A percentile compares a stretch with the other conserved stretches of the same genome.
These are phyloP conservation scores for Ernsta delagoae DNA, from an alignment of 2,888 invertebrate species.

Conservation along the genomic window DNA sequence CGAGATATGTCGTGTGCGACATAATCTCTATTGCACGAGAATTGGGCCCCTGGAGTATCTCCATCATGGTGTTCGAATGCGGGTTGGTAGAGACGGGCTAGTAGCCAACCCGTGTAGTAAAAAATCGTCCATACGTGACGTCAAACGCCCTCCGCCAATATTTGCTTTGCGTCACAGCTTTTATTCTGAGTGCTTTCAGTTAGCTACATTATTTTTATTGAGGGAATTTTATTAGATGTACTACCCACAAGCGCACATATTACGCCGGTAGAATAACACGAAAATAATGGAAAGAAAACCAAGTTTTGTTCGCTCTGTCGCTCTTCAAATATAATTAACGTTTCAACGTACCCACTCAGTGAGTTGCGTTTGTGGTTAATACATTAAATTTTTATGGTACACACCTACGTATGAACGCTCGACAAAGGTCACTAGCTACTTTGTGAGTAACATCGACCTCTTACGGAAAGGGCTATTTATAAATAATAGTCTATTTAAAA, in stretches of 20 bases:
- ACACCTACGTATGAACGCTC: too few relatives aligned
- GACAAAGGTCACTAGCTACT: too few relatives aligned
- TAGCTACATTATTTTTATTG: constrained; percentile 27
- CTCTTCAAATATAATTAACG: constrained; percentile 10
- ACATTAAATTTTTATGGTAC: too few relatives aligned
- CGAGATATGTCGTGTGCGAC: too few relatives aligned
- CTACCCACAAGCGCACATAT: background rate
- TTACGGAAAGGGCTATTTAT: too few relatives aligned
- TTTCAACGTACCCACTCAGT: background rate
- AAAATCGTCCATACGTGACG: constrained; percentile 10
- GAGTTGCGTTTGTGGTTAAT: background rate
- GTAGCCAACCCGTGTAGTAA: too few relatives aligned
- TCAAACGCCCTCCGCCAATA: constrained; percentile 20
- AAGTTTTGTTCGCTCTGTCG: background rate
- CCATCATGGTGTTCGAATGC: too few relatives aligned
- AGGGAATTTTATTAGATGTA: constrained; percentile 19
- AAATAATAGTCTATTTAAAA: too few relatives aligned
- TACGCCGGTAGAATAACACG: constrained; percentile 3
- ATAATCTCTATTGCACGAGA: too few relatives aligned
- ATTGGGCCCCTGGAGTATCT: too few relatives aligned
- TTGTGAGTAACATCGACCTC: too few relatives aligned
- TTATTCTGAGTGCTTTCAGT: constrained; percentile 27
- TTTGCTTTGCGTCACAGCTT: constrained; percentile 24
- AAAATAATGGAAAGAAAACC: constrained; percentile 9
- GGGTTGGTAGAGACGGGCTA: too few relatives aligned